A percentile compares a stretch with the other conserved stretches of the same genome.
Conservation (phyloP, 2,797 vertebrate species). For the Halcyon badia region DNA sequence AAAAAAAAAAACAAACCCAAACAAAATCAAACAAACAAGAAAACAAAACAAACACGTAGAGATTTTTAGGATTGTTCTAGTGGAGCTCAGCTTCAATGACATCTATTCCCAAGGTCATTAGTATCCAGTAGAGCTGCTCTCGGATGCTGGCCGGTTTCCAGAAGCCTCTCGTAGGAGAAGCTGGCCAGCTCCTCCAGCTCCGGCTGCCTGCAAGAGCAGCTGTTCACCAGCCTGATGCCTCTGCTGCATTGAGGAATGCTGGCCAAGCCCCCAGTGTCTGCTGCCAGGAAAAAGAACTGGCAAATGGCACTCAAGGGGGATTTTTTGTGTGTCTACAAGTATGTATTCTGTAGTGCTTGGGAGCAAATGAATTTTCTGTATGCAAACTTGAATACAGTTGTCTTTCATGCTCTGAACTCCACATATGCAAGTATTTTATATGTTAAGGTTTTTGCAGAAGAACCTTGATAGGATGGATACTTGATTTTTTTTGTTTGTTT, state of each 20-base stretch:
- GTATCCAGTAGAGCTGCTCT: background rate
- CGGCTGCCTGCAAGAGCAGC: background rate
- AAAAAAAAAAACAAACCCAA: too few species aligned
- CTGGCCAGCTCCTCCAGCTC: background rate
- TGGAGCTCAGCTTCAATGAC: fast-evolving
- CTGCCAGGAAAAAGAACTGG: constrained; percentile 8
- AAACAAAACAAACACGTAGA: background rate
- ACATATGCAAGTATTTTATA: fast-evolving
- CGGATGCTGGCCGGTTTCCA: background rate
- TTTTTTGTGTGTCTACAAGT: background rate
- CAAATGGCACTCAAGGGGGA: background rate
- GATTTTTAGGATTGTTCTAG: background rate
- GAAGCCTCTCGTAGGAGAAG: background rate
- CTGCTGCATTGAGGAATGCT: background rate
- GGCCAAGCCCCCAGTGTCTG: background rate
- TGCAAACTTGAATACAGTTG: background rate
- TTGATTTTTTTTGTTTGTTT: background rate
- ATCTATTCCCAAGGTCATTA: background rate
- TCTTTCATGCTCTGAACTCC: background rate
- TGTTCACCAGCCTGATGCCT: background rate
- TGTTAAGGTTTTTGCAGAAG: background rate
- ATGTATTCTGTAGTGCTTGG: background rate
- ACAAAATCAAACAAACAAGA: too few species aligned
- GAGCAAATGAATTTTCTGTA: background rate
- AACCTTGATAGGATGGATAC: background rate